Evolutionary conservation across 2,888 invertebrate species (phyloP).

Genomic region (Mesorhabditis belari): DNA sequence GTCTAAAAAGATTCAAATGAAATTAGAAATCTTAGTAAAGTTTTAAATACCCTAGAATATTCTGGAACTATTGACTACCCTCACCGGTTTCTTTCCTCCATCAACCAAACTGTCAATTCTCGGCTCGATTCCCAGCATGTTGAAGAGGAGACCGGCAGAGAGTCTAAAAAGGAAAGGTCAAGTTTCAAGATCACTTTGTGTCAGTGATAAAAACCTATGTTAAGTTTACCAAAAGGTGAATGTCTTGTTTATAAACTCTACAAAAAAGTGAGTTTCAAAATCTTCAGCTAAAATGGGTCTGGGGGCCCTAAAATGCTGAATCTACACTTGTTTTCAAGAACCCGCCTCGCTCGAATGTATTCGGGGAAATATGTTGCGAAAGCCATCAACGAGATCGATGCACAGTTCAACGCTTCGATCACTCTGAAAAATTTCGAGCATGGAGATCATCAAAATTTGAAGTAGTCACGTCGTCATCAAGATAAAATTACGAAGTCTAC

Average conservation of each 20-base stretch:
- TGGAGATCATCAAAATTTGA: too few species aligned
- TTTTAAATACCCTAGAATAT: background rate
- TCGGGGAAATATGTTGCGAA: conserved; percentile 55
- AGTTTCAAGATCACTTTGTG: too few species aligned
- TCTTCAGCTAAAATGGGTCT: too few species aligned
- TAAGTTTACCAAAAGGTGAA: too few species aligned
- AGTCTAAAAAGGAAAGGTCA: conserved; percentile 32
- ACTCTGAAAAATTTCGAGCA: conserved; percentile 54
- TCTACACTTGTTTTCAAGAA: too few species aligned
- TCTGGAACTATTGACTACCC: background rate
- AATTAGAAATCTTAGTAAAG: background rate
- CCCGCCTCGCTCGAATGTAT: conserved; percentile 53
- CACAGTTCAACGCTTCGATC: conserved; percentile 59
- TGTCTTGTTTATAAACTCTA: too few species aligned
- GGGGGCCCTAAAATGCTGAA: too few species aligned
- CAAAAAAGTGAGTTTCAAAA: too few species aligned
- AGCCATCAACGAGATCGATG: conserved; percentile 56
- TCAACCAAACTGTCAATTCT: conserved; percentile 50
- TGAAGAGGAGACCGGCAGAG: conserved; percentile 53
- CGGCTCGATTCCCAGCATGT: conserved; percentile 43
- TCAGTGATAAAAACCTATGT: too few species aligned
- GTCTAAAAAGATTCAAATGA: conserved; percentile 4
- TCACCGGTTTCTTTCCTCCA: conserved; percentile 42
- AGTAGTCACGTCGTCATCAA: too few species aligned
- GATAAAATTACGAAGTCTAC: too few species aligned